phyloP scores from a whole-genome alignment of 2,888 invertebrate genomes.

The Cryptocephalus moraei region DNA sequence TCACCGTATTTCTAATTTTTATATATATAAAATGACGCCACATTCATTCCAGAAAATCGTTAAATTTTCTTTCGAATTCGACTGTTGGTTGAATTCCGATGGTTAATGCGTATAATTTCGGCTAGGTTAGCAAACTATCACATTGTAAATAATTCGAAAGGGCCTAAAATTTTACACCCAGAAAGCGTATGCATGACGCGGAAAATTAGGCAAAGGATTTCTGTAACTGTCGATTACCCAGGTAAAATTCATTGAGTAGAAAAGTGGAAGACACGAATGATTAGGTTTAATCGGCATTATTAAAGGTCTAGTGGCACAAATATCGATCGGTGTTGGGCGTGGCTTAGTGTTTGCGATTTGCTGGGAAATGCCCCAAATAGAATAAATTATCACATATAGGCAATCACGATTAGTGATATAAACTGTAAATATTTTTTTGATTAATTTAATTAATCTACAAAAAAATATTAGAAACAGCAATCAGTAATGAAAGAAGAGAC shows the following conservation, averaged over 20 bases:
- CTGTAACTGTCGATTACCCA: background rate
- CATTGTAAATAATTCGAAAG: too few relatives aligned
- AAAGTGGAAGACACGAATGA: slow-evolving; percentile 2
- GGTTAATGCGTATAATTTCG: background rate
- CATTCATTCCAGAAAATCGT: too few relatives aligned
- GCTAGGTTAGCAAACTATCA: too few relatives aligned
- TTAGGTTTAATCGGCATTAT: slow-evolving; percentile 6
- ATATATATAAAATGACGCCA: too few relatives aligned
- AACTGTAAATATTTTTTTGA: background rate
- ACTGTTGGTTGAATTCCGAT: background rate
- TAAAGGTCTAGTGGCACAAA: slow-evolving; percentile 26
- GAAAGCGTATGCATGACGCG: too few relatives aligned
- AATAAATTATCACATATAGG: background rate
- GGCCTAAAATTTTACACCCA: too few relatives aligned
- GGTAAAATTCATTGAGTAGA: slow-evolving; percentile 1
- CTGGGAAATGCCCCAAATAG: slow-evolving; percentile 7
- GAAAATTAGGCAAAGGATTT: too few relatives aligned
- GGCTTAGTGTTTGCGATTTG: slow-evolving; percentile 24
- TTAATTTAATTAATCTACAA: background rate
- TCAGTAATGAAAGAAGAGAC: slow-evolving; percentile 4
- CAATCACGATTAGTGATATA: background rate
- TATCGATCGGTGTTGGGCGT: slow-evolving; percentile 32
- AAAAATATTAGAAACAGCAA: background rate
- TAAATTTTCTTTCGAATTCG: background rate
- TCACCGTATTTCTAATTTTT: too few relatives aligned